Evolutionary conservation across 2,113 vertebrate genomes (phyloP), one percentile per base, ranked within the genome.

Genomic region (Cyprinodon variegatus): DNA sequence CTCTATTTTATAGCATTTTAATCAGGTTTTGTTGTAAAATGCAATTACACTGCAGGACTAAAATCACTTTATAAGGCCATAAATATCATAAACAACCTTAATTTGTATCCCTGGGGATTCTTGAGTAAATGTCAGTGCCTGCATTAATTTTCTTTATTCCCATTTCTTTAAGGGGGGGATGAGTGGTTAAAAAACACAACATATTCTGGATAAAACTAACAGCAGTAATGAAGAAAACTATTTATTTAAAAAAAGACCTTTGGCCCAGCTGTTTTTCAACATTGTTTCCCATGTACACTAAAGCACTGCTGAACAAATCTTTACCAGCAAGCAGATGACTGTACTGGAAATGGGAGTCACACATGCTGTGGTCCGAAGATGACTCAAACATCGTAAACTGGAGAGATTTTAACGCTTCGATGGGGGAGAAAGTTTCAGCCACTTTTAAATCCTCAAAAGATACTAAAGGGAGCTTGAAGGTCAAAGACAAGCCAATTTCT

Each of bases 221-320:
- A 73, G 66, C 20, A 14, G 64, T 61, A 70, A 68, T 72, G 65
- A 70, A 81, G 80, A 86, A 48, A 86, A 64, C 1, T 1, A 68
- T 75, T 75, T 83, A 65, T 73, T 70, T 70, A 72, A 84, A 83
- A 86, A 82, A 84, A 90, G 84, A 84, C 72, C 84, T 82, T 89
- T 74, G 61, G 74, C 50, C 37, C n/a, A 86, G 80, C 67, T 77
- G 85, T 68, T 61, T 68, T 68, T 59, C 74, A 82, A 69, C 50
- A 75, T 67, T 79, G 82, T 86, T 90, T 83, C 48, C 77, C 75
- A 79, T 82, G 61, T 61, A 75, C 17, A 9, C 65, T 77, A 78
- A 87, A 81, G 43, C 45, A 39, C 20, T 84, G 75, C 79, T 20
- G 53, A 38, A 83, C 70, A 83, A 86, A 72, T 75, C 60, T 70